Base-by-base conservation (phyloP, 2,888 invertebrate species). In the Yponomeuta sedellus region DNA sequence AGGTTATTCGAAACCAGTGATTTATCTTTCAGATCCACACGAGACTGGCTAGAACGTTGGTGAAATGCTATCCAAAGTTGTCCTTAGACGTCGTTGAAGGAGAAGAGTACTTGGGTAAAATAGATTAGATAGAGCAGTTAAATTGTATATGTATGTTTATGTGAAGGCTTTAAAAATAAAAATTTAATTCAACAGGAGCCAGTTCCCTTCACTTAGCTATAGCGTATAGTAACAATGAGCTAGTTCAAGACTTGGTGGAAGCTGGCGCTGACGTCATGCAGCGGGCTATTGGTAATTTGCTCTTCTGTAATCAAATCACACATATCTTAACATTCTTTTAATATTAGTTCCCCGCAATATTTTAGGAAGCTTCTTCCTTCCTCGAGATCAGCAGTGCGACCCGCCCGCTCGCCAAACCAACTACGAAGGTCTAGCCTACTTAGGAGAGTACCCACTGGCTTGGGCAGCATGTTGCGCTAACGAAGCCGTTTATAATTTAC, bases 401-500 rank as follows among this genome's bases (percentile, higher is more conserved):
- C 94, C 94, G 66, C 96, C 97, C 0, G 93, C 94, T 0, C 94
- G 95, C 72, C 94, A 94, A 74, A 98, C 98, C 0, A 98, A 98
- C 80, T 99, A 98, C 86, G 97, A 98, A 88, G 99, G 99, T 1
- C 92, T 98, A 73, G 98, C 99, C 0, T 99, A 99, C 83, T 93
- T 99, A 70, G 99, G 99, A 0, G 99, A 99, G 82, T 99, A 97
- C 81, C 99, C 99, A 0, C 86, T 99, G 66, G 97, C 99, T 0
- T 99, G 99, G 97, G 97, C 99, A 0, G 99, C 99, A 0, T 99
- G 99, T 83, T 97, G 98, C 79, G 97, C 98, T 68, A 98, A 98
- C 80, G 98, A 99, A 85, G 97, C 98, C 65, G 98, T 98, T 12
- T 99, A 99, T 82, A 99, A 99, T 88, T 93, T 98, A 68, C 92